phyloP scores from a whole-genome alignment of 2,113 vertebrate genomes.

The Hylia prasina region DNA sequence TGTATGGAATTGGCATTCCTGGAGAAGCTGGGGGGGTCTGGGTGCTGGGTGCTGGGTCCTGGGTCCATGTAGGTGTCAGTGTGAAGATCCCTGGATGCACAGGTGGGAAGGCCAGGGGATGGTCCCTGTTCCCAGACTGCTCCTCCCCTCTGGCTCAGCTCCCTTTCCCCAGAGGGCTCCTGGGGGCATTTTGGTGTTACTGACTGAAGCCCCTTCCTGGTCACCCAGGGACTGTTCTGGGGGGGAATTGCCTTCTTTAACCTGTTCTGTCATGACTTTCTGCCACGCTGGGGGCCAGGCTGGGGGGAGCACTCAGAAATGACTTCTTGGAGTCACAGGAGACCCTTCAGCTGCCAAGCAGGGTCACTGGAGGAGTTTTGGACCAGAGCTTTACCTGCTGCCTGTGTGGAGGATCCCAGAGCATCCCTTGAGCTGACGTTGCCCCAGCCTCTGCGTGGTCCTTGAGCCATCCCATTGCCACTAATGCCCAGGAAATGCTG shows the following conservation, averaged over 20 bases:
- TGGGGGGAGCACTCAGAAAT: background rate
- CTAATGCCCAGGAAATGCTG: background rate
- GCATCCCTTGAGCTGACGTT: background rate
- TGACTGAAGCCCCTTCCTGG: background rate
- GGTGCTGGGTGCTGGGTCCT: background rate
- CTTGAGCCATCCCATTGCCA: background rate
- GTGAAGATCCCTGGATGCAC: background rate
- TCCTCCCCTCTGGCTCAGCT: background rate
- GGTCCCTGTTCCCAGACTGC: background rate
- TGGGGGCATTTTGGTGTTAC: background rate
- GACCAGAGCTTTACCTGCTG: background rate
- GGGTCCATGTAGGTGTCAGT: rapidly evolving
- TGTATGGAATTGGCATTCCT: rapidly evolving
- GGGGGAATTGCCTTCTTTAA: background rate
- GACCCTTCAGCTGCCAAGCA: background rate
- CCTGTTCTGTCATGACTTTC: background rate
- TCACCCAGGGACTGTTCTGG: background rate
- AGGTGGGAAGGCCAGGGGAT: background rate
- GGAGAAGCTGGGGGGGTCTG: background rate
- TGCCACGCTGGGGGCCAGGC: rapidly evolving
- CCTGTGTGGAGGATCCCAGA: background rate
- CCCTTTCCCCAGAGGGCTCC: background rate
- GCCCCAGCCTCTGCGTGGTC: background rate
- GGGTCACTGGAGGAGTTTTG: background rate
- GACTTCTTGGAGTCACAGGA: background rate